phyloP scores from a whole-genome alignment of 2,113 vertebrate genomes.

The Heloderma charlesbogerti region DNA sequence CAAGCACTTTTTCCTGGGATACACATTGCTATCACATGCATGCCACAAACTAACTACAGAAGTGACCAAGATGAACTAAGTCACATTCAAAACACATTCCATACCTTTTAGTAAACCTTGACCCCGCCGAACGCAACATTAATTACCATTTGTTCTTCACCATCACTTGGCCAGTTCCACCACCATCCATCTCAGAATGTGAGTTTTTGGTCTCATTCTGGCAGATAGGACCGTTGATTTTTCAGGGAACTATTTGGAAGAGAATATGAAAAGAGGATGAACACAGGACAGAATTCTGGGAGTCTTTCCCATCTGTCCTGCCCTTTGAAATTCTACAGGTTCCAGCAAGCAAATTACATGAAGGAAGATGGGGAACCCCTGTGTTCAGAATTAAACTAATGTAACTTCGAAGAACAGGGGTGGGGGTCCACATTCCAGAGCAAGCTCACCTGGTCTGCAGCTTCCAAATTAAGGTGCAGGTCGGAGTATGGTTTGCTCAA shows the following conservation, averaged over 20 bases:
- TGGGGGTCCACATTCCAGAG: no score
- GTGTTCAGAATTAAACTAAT: background rate
- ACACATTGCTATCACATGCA: no score
- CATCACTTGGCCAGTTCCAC: no score
- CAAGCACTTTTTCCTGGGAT: no score
- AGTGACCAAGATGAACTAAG: background rate
- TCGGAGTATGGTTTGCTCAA: background rate
- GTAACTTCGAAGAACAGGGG: no score
- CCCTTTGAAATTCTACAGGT: background rate
- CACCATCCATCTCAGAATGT: no score
- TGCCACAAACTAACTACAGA: background rate
- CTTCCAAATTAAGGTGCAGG: no score
- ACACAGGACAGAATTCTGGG: background rate
- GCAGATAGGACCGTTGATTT: background rate
- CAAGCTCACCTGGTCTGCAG: no score
- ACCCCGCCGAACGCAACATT: background rate
- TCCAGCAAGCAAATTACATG: background rate
- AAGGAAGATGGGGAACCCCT: background rate
- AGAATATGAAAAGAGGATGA: background rate
- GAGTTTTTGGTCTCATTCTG: background rate
- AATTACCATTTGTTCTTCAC: no score
- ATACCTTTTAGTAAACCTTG: background rate
- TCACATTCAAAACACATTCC: background rate
- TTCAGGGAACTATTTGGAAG: no score
- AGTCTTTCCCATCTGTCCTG: background rate